Conservation (phyloP, 2,888 invertebrate genomes). For the Drosophila ochracea region DNA sequence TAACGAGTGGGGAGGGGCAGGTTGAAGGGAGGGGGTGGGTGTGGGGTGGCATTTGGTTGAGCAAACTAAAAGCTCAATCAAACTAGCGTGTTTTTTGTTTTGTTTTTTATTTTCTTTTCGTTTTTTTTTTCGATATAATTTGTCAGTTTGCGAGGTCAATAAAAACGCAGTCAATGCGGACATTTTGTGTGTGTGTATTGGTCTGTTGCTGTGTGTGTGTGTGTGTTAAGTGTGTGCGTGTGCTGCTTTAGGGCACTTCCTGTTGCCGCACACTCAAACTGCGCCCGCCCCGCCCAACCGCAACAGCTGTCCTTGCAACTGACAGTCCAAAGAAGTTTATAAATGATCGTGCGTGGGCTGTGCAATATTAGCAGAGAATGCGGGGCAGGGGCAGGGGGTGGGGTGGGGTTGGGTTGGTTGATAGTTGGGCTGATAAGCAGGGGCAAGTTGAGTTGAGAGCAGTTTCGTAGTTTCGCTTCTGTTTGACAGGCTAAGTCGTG, state of each 20-base stretch:
- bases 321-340: constrained; percentile 70
- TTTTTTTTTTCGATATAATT: constrained; percentile 18
- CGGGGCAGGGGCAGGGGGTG: background rate
- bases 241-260: constrained; percentile 65
- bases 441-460: background rate
- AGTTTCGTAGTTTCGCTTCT: constrained; percentile 3
- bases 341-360: constrained; percentile 62
- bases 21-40: too few species aligned
- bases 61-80: constrained; percentile 69
- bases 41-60: background rate
- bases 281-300: background rate
- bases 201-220: background rate
- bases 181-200: constrained; percentile 4
- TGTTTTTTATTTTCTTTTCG: constrained; percentile 25
- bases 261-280: constrained; percentile 23
- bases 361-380: background rate
- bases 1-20: constrained; percentile 42
- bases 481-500: constrained; percentile 61
- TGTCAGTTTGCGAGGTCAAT: constrained; percentile 42
- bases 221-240: constrained; percentile 60
- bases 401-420: background rate
- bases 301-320: constrained; percentile 54
- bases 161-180: constrained; percentile 36
- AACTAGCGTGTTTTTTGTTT: constrained; percentile 60
- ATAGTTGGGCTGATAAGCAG: background rate